Percentiles rank a stretch among this genome's conserved stretches.
Conservation (phyloP, 2,113 vertebrate genomes). For the Clarias batrachus region DNA sequence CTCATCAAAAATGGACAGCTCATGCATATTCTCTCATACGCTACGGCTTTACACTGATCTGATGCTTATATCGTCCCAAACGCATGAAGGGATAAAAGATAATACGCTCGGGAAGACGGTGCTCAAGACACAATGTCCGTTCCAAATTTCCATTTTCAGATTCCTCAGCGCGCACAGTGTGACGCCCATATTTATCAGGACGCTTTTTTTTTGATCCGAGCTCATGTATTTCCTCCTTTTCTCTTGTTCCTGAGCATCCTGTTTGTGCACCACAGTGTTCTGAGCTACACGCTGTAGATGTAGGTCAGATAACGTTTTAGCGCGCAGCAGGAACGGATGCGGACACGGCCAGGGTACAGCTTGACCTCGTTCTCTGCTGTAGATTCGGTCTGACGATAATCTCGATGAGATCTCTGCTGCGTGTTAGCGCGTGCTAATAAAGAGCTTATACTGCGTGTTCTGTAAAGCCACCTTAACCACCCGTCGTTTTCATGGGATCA, state of each 20-base stretch:
- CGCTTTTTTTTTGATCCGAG: neutral
- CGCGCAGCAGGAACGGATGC: neutral
- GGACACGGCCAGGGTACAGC: conserved; percentile 11
- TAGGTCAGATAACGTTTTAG: conserved; percentile 40
- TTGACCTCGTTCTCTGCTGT: conserved; percentile 27
- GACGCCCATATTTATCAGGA: no score
- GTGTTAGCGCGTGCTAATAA: neutral
- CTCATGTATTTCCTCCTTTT: conserved; percentile 12
- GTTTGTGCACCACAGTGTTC: neutral
- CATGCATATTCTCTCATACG: neutral
- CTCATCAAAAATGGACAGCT: neutral
- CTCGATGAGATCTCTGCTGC: neutral
- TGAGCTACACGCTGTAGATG: conserved; percentile 1
- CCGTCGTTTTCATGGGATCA: neutral
- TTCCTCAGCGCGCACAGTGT: no score
- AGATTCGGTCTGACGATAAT: neutral
- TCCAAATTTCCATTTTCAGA: neutral
- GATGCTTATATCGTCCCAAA: neutral
- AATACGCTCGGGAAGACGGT: neutral
- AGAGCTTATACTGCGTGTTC: neutral
- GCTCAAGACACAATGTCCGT: neutral
- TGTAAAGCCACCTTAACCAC: neutral
- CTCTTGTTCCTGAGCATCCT: neutral
- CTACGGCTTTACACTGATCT: neutral
- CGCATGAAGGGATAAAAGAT: neutral